Evolutionary conservation across 2,797 vertebrate genomes (phyloP), one percentile per base, ranked within the genome.

Genomic region (Enteromius mattozi): DNA sequence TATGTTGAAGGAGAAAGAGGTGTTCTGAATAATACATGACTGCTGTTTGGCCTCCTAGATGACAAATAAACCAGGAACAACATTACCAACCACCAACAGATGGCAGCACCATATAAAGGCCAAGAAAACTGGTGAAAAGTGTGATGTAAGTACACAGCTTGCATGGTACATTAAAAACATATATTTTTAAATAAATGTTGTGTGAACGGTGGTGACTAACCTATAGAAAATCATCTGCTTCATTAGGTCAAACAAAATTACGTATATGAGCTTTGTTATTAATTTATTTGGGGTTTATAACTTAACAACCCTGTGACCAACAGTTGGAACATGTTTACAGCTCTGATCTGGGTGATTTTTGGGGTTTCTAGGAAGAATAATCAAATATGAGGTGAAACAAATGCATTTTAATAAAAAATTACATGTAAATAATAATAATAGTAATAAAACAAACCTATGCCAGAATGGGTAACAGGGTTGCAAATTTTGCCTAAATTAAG

Each of bases 51-150:
- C 81, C 35, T 40, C n/a, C 21, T 42, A 30, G n/a, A 68, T 66
- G 61, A 77, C 69, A 47, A 59, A 40, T 70, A 70, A 63, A 81
- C 27, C 14, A 63, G 35, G 3, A 30, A 27, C n/a, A 33, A 27
- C 51, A 35, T 59, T 14, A 14, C 45, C 8, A 49, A 35, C 35
- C 42, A 79, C 68, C 94, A 93, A 90, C 89, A 95, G 94, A 93
- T 92, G 95, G 93, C 94, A 94, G 92, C 90, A 94, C 88, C 89
- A 87, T 89, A 91, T 92, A 88, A 91, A n/a, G n/a, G 37, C 42
- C 35, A 59, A 51, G 21, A 61, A 16, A 77, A 59, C 4, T 3
- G 49, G 33, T 14, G 6, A 76, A n/a, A n/a, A 37, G 12, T 56
- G 27, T 37, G 30, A 75, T n/a, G 47, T 1, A 35, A 35, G 47